Evolutionary conservation across 2,113 vertebrate species (phyloP).

Genomic region (Neopipo cinnamomea): DNA sequence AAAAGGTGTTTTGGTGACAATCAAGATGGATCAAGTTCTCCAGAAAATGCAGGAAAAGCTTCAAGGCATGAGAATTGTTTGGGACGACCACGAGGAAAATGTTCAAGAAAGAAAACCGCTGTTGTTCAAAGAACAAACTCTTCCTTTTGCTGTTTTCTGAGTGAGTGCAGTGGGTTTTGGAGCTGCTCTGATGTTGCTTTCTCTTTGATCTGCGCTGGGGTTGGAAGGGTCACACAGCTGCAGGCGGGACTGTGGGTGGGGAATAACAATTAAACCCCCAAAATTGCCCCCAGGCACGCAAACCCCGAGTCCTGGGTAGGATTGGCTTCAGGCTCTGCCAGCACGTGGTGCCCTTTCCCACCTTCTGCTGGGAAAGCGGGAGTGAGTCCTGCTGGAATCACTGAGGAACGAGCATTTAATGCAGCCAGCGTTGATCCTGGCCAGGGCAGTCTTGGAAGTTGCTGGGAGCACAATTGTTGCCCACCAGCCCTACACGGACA

Average conservation of each 20-base stretch:
- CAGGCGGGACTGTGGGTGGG: background rate
- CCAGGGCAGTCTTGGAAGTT: background rate
- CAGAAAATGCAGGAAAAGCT: background rate
- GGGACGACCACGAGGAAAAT: background rate
- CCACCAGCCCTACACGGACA: background rate
- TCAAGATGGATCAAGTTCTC: background rate
- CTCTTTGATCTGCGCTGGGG: fast-evolving
- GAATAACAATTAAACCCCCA: background rate
- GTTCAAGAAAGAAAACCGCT: background rate
- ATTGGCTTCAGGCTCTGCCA: background rate
- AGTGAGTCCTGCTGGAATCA: background rate
- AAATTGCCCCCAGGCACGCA: background rate
- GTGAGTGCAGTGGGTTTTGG: background rate
- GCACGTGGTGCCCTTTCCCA: background rate
- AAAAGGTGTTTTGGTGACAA: background rate
- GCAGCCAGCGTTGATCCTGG: background rate
- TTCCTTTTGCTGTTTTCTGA: background rate
- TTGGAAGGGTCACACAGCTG: background rate
- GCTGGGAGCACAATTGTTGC: background rate
- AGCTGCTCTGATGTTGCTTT: background rate
- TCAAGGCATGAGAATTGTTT: background rate
- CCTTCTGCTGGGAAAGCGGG: background rate
- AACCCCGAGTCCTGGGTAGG: background rate
- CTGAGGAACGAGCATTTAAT: background rate
- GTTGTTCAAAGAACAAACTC: background rate